Evolutionary conservation across 1,140 invertebrate species (phyloP).

Genomic region (Lasioglossum albipes): DNA sequence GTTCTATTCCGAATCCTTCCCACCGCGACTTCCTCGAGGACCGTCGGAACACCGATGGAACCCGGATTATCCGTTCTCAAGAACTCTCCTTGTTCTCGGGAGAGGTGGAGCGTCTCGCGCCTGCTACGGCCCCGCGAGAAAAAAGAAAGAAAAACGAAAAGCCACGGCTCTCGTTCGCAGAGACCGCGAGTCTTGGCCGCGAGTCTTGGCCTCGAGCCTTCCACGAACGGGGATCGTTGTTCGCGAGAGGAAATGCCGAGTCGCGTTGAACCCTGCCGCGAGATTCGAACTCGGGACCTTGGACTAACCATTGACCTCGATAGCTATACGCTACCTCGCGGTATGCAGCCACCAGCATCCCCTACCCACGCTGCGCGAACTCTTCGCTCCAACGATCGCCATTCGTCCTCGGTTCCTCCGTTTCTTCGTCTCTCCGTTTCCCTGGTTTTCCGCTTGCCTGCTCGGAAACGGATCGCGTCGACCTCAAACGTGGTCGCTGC

Average conservation of each 20-base stretch:
- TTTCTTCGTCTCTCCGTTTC: not conserved
- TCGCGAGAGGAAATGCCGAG: constrained; percentile 75
- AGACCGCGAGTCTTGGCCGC: no score
- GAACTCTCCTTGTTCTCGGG: no score
- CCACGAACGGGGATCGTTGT: constrained; percentile 76
- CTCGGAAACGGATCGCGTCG: not conserved
- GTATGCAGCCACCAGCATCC: constrained; percentile 39
- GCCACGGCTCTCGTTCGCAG: constrained; percentile 26
- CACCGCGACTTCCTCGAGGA: no score
- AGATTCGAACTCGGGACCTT: constrained; percentile 79
- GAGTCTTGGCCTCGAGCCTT: constrained; percentile 68
- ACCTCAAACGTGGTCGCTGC: no score
- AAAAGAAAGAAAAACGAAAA: constrained; percentile 16
- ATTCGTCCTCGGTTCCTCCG: not conserved
- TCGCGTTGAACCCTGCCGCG: constrained; percentile 62
- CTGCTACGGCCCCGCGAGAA: not conserved
- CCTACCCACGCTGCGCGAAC: constrained; percentile 17
- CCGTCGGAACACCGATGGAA: no score
- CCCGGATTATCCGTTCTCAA: no score
- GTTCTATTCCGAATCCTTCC: no score
- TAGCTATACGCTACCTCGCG: constrained; percentile 71
- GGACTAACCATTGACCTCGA: constrained; percentile 80
- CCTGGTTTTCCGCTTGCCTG: not conserved
- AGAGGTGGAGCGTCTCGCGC: no score
- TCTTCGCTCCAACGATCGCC: constrained; percentile 33